These are phyloP conservation scores for Darevskia nairensis DNA, from an alignment of 2,797 vertebrate genomes.

Conservation along the genomic window DNA sequence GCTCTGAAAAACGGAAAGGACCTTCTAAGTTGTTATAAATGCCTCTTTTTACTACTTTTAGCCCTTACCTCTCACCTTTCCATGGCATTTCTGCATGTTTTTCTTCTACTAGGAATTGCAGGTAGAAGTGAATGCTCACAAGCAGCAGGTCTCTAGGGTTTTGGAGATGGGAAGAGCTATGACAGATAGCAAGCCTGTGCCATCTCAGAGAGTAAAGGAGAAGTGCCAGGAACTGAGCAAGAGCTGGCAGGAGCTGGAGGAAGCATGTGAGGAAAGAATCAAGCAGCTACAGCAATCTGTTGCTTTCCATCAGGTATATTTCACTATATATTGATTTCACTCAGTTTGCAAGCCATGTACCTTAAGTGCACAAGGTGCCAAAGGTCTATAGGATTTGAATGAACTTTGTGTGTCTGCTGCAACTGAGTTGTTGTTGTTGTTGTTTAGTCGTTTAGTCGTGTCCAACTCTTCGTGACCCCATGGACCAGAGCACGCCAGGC, in stretches of 20 bases:
- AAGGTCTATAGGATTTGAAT: neutral
- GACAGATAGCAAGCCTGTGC: constrained; percentile 73
- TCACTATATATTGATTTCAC: neutral
- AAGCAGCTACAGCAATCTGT: constrained; percentile 81
- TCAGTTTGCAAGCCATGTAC: neutral
- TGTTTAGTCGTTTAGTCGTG: too few species aligned
- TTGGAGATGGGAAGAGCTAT: constrained; percentile 82
- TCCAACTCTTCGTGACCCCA: too few species aligned
- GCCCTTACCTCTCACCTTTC: neutral
- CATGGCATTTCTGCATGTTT: neutral
- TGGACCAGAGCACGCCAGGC: neutral
- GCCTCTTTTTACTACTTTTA: neutral
- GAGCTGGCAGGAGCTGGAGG: constrained; percentile 85
- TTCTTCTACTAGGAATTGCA: constrained; percentile 81
- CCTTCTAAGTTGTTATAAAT: neutral
- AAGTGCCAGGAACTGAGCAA: constrained; percentile 80
- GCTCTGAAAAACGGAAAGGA: neutral
- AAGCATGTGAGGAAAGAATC: constrained; percentile 77
- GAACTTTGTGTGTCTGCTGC: neutral
- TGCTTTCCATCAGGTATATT: constrained; percentile 84
- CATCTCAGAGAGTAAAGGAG: constrained; percentile 75
- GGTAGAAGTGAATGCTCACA: constrained; percentile 84
- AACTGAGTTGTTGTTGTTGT: too few species aligned
- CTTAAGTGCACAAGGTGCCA: neutral
- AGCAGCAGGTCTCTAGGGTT: constrained; percentile 79